phyloP scores from a whole-genome alignment of 2,888 invertebrate genomes.

The Nemotelus nigrinus region DNA sequence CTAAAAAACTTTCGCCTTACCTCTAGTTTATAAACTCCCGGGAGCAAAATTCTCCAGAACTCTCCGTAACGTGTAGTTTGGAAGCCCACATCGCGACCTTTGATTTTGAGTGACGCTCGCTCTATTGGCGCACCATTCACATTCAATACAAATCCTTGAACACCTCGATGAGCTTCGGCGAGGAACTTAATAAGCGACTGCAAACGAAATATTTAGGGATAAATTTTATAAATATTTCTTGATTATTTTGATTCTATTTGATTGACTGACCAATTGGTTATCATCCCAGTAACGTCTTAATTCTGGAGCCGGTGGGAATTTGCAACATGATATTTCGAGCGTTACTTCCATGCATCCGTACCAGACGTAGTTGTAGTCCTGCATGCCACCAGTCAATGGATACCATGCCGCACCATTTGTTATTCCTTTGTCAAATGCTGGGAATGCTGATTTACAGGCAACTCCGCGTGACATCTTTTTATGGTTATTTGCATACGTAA shows the following conservation, averaged over 20 bases:
- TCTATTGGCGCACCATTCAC: conserved; percentile 81
- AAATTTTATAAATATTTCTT: neutral
- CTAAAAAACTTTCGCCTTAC: conserved; percentile 66
- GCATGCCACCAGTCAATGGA: conserved; percentile 77
- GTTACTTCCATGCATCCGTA: conserved; percentile 96
- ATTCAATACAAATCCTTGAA: conserved; percentile 87
- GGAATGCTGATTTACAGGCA: conserved; percentile 80
- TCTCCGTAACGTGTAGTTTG: conserved; percentile 91
- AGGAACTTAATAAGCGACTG: conserved; percentile 84
- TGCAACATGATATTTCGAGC: conserved; percentile 93
- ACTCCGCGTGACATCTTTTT: conserved; percentile 88
- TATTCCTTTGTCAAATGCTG: conserved; percentile 86
- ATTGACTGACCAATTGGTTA: conserved; percentile 76
- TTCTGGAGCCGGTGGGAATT: conserved; percentile 85
- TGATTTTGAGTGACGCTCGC: conserved; percentile 80
- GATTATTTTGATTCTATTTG: conserved; percentile 34
- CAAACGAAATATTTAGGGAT: conserved; percentile 23
- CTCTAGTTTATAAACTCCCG: conserved; percentile 86
- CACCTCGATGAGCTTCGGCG: conserved; percentile 87
- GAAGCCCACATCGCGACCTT: conserved; percentile 84
- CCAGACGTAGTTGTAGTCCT: conserved; percentile 92
- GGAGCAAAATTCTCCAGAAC: conserved; percentile 91
- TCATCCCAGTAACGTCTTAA: conserved; percentile 88
- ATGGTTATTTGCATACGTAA: conserved; percentile 87
- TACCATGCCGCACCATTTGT: conserved; percentile 97